Base-by-base conservation (phyloP, 2,888 invertebrate genomes). In the Microdon myrmicae region DNA sequence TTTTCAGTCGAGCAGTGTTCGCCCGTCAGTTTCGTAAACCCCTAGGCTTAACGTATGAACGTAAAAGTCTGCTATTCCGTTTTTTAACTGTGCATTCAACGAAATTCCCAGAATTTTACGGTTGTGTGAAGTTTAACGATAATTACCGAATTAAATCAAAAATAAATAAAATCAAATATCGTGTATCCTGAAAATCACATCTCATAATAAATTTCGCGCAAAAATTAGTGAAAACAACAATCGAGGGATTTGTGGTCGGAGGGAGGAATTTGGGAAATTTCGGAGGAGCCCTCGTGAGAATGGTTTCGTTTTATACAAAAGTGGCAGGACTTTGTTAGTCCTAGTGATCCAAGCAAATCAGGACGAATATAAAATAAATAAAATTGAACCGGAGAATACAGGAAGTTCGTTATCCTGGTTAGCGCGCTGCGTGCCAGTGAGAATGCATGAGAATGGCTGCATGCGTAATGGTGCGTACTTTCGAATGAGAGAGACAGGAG, bases 1-100 rank as follows among this genome's bases (percentile, higher is more conserved):
- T 71, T 72, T 73, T 74, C 72, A 75, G 75, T 75, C 73, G 73
- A 74, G 73, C 71, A 72, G 72, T 71, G 74, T 73, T 73, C 75
- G 74, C 71, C 72, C 72, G 68, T 70, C 70, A 66, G 71, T 71
- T 67, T 68, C 47, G 67, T 59, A 51, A 58, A 61, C 64, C 56
- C n/a, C n/a, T n/a, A n/a, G n/a, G n/a, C n/a, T 51, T 47, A 58
- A 47, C 64, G 64, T 64, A 49, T 41, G 17, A 41, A 44, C 22
- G 6, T 20, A 9, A 26, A 23, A 31, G 20, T 14, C 41, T n/a
- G n/a, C n/a, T 20, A 10, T 38, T 13, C 13, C 8, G 32, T 37
- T n/a, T 20, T 26, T 25, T 2, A 2, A 10, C 7, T 7, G n/a
- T n/a, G 22, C 38, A 38, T 19, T 7, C 7, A 38, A 20, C 12